These are phyloP conservation scores for Xerus inauris DNA, from an alignment of 2,113 vertebrate species.

Conservation along the genomic window DNA sequence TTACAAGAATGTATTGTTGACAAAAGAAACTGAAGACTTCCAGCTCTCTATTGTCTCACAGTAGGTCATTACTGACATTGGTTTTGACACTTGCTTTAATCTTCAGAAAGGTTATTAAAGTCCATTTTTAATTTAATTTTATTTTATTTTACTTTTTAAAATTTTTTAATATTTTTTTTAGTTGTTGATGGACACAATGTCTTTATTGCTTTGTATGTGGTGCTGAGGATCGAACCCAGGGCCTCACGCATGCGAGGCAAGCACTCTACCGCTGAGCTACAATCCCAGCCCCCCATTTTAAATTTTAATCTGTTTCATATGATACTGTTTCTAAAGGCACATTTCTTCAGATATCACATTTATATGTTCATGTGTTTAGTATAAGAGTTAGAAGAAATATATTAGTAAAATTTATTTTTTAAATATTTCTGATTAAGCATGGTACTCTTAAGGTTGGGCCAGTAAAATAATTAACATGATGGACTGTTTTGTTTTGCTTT, in stretches of 20 bases:
- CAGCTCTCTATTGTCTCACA: constrained; percentile 6
- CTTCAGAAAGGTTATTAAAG: constrained; percentile 19
- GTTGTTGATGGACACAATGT: too few species aligned
- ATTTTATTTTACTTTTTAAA: too few species aligned
- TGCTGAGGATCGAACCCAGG: too few species aligned
- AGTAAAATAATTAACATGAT: neutral
- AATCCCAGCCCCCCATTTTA: too few species aligned
- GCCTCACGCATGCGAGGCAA: too few species aligned
- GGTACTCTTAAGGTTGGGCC: neutral
- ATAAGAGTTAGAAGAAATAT: neutral
- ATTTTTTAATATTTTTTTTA: too few species aligned
- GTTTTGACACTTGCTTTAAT: constrained; percentile 36
- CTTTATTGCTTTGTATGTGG: too few species aligned
- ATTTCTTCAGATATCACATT: constrained; percentile 4
- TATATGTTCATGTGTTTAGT: neutral
- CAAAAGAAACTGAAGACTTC: neutral
- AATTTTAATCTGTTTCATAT: constrained; percentile 65
- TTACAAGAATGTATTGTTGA: constrained; percentile 8
- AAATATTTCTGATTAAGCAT: constrained; percentile 9
- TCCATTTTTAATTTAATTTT: constrained; percentile 45
- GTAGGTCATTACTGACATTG: neutral
- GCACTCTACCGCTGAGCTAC: too few species aligned
- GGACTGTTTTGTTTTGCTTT: neutral
- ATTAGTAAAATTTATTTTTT: neutral
- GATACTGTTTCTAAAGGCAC: neutral